Evolutionary conservation across 2,888 invertebrate species (phyloP).

Genomic region (Plebejus argus): DNA sequence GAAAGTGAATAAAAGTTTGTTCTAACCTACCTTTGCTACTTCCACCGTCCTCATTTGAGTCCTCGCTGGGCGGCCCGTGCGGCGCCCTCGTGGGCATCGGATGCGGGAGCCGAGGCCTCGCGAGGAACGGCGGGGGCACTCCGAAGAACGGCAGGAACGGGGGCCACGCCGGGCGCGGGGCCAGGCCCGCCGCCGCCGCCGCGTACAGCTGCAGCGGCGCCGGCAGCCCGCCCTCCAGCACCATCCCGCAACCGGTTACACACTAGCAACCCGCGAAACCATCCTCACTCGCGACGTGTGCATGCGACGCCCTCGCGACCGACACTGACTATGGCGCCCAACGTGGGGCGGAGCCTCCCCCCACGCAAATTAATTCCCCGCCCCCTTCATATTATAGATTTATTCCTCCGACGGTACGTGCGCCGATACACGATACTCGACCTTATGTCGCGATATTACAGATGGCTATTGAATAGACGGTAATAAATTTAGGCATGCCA

Average conservation of each 20-base stretch:
- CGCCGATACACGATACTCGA: conserved; percentile 71
- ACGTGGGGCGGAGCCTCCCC: conserved; percentile 67
- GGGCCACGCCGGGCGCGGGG: conserved; percentile 81
- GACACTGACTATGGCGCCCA: conserved; percentile 69
- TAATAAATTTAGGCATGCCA: conserved; percentile 73
- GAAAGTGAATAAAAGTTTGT: background rate
- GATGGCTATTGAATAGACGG: conserved; percentile 69
- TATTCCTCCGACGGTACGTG: conserved; percentile 70
- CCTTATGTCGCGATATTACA: conserved; percentile 70
- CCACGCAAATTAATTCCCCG: conserved; percentile 74
- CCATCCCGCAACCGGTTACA: conserved; percentile 74
- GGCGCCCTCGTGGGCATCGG: conserved; percentile 68
- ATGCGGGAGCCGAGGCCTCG: conserved; percentile 67
- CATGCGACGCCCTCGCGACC: conserved; percentile 37
- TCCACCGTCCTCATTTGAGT: conserved; percentile 78
- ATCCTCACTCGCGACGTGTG: conserved; percentile 33
- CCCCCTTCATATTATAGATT: conserved; percentile 81
- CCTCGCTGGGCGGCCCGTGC: conserved; percentile 78
- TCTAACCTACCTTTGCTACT: conserved; percentile 71
- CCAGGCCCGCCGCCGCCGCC: conserved; percentile 83
- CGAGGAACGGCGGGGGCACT: conserved; percentile 80
- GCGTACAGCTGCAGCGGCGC: conserved; percentile 86
- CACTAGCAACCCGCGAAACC: conserved; percentile 39
- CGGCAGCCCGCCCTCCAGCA: conserved; percentile 85
- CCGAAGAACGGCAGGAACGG: conserved; percentile 83